These are phyloP conservation scores for Drymonia ruficornis DNA, from an alignment of 2,888 invertebrate genomes.

Conservation along the genomic window DNA sequence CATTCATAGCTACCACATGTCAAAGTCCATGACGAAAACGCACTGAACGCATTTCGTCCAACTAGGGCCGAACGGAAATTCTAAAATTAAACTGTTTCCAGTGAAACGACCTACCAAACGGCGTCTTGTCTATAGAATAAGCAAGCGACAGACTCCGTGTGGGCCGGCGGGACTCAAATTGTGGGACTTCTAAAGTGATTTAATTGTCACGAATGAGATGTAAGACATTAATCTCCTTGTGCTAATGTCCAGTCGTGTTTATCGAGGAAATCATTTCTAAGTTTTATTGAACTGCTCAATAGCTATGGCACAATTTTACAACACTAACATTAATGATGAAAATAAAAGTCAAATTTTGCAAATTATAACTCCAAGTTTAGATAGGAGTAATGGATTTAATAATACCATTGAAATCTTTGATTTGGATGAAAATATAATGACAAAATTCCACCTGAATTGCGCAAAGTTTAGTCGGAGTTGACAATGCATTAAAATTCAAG, in stretches of 20 bases:
- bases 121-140: conserved; percentile 71
- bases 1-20: conserved; percentile 48
- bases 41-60: conserved; percentile 75
- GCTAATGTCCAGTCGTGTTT: conserved; percentile 42
- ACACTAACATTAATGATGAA: background rate
- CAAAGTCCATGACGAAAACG: conserved; percentile 62
- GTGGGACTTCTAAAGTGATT: conserved; percentile 71
- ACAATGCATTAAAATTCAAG: too few relatives aligned
- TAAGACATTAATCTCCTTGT: conserved; percentile 57
- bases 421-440: too few relatives aligned
- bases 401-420: too few relatives aligned
- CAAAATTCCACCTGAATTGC: too few relatives aligned
- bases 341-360: background rate
- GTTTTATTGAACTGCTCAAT: conserved; percentile 31
- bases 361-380: too few relatives aligned
- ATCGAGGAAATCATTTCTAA: conserved; percentile 17
- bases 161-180: conserved; percentile 62
- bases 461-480: too few relatives aligned
- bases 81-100: conserved; percentile 81
- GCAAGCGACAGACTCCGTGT: conserved; percentile 63
- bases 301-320: conserved; percentile 11
- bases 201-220: conserved; percentile 68
- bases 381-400: too few relatives aligned
- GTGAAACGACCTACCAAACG: conserved; percentile 69
- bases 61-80: conserved; percentile 79